Percentiles rank a stretch among this genome's conserved stretches.
Conservation (phyloP, 1,140 invertebrate genomes). For the Temnothorax curvispinosus region DNA sequence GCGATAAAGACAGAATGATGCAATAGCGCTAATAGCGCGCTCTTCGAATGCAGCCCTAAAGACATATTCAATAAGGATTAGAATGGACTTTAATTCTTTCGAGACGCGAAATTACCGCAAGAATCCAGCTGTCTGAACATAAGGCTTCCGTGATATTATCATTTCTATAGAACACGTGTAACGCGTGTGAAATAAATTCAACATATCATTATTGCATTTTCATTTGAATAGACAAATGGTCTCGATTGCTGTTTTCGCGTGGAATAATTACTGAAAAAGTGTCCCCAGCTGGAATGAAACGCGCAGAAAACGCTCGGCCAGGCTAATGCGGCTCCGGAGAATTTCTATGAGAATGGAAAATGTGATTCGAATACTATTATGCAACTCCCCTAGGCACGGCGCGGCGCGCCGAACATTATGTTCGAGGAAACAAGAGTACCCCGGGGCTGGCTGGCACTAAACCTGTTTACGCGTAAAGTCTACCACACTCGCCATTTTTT, state of each 20-base stretch:
- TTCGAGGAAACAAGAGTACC: constrained; percentile 34
- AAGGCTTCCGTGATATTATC: constrained; percentile 3
- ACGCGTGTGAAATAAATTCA: constrained; percentile 8
- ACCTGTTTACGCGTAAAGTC: constrained; percentile 54
- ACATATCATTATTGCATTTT: not conserved
- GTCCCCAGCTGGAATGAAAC: not conserved
- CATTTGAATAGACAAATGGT: not conserved
- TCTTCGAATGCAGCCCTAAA: no score
- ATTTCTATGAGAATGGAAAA: constrained; percentile 59
- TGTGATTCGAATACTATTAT: constrained; percentile 49
- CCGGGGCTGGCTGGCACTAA: constrained; percentile 37
- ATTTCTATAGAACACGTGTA: not conserved
- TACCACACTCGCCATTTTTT: constrained; percentile 44
- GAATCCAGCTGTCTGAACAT: not conserved
- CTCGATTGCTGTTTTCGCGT: constrained; percentile 25
- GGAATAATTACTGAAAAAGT: constrained; percentile 30
- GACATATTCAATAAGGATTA: not conserved
- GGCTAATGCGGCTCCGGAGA: constrained; percentile 19
- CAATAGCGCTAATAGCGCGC: no score
- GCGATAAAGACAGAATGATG: no score
- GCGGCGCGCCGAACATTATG: constrained; percentile 59
- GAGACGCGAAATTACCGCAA: not conserved
- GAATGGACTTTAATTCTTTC: not conserved
- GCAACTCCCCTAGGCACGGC: constrained; percentile 47
- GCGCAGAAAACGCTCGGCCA: not conserved